A percentile compares a stretch with the other conserved stretches of the same genome.
These are phyloP conservation scores for Atherinomorus stipes DNA, from an alignment of 2,113 vertebrate genomes.

Conservation along the genomic window DNA sequence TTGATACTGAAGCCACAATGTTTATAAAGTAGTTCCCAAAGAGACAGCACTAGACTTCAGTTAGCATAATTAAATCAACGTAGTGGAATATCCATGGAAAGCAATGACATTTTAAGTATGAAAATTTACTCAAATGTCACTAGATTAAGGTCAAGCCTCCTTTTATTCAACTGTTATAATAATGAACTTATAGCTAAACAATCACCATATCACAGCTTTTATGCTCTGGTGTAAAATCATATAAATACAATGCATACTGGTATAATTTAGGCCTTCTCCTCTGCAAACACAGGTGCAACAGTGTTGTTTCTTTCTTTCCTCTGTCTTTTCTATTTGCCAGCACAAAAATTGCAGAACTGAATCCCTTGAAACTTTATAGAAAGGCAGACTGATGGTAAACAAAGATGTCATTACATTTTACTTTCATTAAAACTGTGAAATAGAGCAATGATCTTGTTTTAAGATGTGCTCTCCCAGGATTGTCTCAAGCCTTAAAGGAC, in stretches of 20 bases:
- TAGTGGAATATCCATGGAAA: not conserved
- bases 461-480: no score
- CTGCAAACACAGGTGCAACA: not conserved
- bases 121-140: not conserved
- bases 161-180: not conserved
- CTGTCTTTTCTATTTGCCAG: no score
- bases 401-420: not conserved
- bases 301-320: no score
- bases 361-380: no score
- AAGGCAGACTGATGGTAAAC: no score
- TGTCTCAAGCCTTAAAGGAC: no score
- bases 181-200: not conserved
- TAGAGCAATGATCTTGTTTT: no score
- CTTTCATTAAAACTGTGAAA: not conserved
- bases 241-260: not conserved
- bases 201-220: not conserved
- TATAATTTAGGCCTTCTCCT: not conserved
- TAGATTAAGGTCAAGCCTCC: conserved; percentile 1
- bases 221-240: not conserved
- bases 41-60: not conserved
- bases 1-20: not conserved
- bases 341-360: no score
- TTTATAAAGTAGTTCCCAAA: not conserved
- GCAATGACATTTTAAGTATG: not conserved
- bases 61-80: not conserved